Evolutionary conservation across 1,140 invertebrate species (phyloP), one percentile per base, ranked within the genome.

Genomic region (Muscidifurax raptorellus): DNA sequence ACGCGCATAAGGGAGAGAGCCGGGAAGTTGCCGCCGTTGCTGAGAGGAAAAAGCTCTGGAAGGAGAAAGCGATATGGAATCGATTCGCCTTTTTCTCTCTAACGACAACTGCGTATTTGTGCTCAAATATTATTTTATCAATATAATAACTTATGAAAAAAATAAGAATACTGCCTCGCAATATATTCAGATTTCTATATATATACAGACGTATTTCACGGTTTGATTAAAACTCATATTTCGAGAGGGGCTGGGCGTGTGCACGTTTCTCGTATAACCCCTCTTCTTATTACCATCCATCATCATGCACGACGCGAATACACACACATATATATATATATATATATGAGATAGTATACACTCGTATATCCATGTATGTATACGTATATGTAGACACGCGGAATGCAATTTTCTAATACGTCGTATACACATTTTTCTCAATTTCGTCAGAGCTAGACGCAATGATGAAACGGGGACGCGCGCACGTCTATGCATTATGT

Each of bases 381-480:
- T 27, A 9, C 7, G 27, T 67, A 1, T 47, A 15, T 28, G 13
- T 13, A 64, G 27, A 10, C 66, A 36, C 52, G 67, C 67, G 47
- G 72, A 85, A 85, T 77, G 83, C 40, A 85, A 81, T 85, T 81
- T 85, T 85, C 79, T 85, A 85, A 85, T 81, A 77, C 22, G 69
- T 85, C 83, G 52, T 81, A 10, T 5, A 76, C 36, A 76, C 36
- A 85, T 85, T 85, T 85, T 81, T 85, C 79, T 81, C 59, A 85
- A 67, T 85, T 81, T 81, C 40, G 75, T 36, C 27, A 15, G 59
- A 71, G 25, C 30, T 4, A 69, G 22, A 27, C 22, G 28, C 12
- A 59, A 83, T 77, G 76, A 67, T 30, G 36, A 77, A 67, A 66
- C 36, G 59, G 67, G 36, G 1, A 6, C 52, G 27, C 13, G 27